A percentile compares a stretch with the other conserved stretches of the same genome.
These are phyloP conservation scores for Cheirogaleus medius DNA, from an alignment of 2,113 vertebrate genomes.

Conservation along the genomic window DNA sequence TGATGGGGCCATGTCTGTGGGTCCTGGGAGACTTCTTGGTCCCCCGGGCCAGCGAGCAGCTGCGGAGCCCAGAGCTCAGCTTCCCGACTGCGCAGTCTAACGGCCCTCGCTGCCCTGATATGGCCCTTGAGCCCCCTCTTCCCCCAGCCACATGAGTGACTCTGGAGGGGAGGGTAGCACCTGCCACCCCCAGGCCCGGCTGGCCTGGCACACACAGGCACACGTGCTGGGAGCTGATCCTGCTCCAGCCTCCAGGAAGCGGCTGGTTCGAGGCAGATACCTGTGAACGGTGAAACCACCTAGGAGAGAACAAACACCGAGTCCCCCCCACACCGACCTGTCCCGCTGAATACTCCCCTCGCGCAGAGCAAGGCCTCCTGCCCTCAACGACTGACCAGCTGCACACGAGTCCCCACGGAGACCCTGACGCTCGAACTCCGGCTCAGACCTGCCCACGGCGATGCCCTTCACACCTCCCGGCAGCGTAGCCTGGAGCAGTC, in stretches of 20 bases:
- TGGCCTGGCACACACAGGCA: background rate
- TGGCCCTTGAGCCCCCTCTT: accelerated
- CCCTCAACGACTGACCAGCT: background rate
- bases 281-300: accelerated
- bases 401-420: background rate
- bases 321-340: accelerated
- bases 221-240: accelerated
- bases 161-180: background rate
- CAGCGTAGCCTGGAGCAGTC: no score
- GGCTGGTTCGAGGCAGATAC: background rate
- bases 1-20: accelerated
- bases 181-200: accelerated
- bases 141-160: accelerated
- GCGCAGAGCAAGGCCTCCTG: background rate
- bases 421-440: no score
- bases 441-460: no score
- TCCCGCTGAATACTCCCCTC: background rate
- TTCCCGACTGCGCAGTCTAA: no score
- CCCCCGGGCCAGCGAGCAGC: no score
- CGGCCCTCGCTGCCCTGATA: accelerated
- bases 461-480: no score
- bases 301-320: accelerated
- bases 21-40: no score
- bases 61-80: accelerated
- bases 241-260: accelerated